phyloP scores from a whole-genome alignment of 2,113 vertebrate genomes.

The Rhynchomys soricoides region DNA sequence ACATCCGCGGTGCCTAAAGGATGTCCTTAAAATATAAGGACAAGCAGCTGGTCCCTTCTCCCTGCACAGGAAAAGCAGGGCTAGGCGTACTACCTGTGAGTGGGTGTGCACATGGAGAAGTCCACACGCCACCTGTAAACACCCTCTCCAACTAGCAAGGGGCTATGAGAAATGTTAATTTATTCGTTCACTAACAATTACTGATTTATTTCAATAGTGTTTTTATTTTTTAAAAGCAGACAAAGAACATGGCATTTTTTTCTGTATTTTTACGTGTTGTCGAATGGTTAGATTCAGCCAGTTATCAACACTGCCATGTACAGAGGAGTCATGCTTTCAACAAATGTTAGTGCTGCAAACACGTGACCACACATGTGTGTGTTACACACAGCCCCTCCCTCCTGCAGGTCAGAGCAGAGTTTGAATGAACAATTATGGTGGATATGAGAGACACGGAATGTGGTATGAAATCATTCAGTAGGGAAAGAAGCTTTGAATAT shows the following conservation, averaged over 20 bases:
- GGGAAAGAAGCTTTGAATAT: neutral
- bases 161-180: neutral
- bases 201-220: neutral
- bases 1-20: neutral
- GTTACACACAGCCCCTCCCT: neutral
- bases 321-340: neutral
- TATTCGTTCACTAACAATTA: neutral
- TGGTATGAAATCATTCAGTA: neutral
- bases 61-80: neutral
- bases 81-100: fast-evolving
- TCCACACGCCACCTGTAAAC: neutral
- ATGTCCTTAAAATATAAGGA: neutral
- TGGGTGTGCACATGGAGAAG: neutral
- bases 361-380: neutral
- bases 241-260: neutral
- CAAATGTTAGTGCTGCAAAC: neutral
- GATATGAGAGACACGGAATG: neutral
- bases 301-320: neutral
- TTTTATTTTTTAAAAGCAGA: neutral
- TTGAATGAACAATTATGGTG: neutral
- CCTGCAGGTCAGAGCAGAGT: neutral
- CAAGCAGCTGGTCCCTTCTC: neutral
- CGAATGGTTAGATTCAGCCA: neutral
- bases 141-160: neutral
- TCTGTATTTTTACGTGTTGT: neutral